Evolutionary conservation across 30 jellyfish, hydroid and myxozoan genomes (phyloP), one percentile per base, ranked within the genome.

Genomic region (Kudoa iwatai): DNA sequence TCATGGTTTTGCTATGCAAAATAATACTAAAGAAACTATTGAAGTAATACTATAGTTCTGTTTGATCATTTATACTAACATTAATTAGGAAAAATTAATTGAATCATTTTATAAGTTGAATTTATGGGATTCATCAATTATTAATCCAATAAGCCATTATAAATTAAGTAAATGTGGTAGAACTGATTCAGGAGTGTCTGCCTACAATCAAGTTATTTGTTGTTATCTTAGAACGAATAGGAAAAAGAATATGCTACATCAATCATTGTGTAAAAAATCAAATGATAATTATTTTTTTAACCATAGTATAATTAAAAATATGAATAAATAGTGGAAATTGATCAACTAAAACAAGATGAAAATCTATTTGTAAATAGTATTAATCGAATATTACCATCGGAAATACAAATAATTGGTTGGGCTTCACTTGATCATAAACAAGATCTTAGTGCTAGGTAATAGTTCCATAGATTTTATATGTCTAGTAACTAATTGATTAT

Each of bases 111-210:
- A n/a, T n/a, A n/a, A n/a, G n/a, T n/a, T n/a, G n/a, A n/a, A n/a
- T n/a, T n/a, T n/a, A n/a, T n/a, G n/a, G n/a, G n/a, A n/a, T n/a
- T n/a, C n/a, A n/a, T n/a, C n/a, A n/a, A n/a, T n/a, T n/a, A n/a
- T n/a, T n/a, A n/a, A n/a, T n/a, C n/a, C n/a, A n/a, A n/a, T n/a
- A n/a, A n/a, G n/a, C n/a, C n/a, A n/a, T n/a, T n/a, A n/a, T n/a
- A n/a, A n/a, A n/a, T n/a, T n/a, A n/a, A n/a, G n/a, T n/a, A 44
- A 84, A 17, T 67, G 90, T 67, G 90, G 90, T 23, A 32, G 90
- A 36, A 67, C 90, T 1, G 90, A 67, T 49, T 58, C 58, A 53
- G 90, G 90, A 12, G 90, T 67, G 47, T 58, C 84, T 58, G 90
- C 90, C 2, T 67, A 58, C 31, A 84, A 83, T 13, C 90, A 67